Evolutionary conservation across 2,797 vertebrate species (phyloP).

Genomic region (Balearica regulorum): DNA sequence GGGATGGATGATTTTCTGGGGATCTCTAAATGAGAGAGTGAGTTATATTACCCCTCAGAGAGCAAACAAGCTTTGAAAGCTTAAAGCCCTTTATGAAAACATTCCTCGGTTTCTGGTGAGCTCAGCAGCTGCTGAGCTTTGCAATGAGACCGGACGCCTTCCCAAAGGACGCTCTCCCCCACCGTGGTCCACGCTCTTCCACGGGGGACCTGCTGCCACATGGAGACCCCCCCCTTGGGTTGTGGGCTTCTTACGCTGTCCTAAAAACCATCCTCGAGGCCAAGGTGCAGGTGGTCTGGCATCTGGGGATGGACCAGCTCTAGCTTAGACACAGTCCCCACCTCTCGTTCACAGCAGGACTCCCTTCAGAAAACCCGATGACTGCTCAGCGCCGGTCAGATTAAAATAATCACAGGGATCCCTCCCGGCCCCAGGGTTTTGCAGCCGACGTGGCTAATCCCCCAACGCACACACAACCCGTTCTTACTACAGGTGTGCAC

Average conservation of each 20-base stretch:
- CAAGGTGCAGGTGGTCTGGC: not conserved
- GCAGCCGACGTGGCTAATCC: not conserved
- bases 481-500: not conserved
- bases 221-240: accelerated
- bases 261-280: not conserved
- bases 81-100: not conserved
- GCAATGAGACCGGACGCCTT: not conserved
- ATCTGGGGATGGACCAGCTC: not conserved
- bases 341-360: not conserved
- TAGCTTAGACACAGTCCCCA: not conserved
- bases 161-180: not conserved
- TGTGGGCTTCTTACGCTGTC: not conserved
- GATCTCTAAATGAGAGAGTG: not conserved
- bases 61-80: not conserved
- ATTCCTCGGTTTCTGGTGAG: not conserved
- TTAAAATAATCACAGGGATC: not conserved
- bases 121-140: not conserved
- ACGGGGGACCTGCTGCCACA: not conserved
- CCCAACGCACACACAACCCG: accelerated
- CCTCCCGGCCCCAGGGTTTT: not conserved
- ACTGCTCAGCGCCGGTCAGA: not conserved
- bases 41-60: not conserved
- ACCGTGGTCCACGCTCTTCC: accelerated
- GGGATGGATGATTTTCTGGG: not conserved
- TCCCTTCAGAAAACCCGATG: not conserved